Percentiles rank a stretch among this genome's conserved stretches.
Conservation (phyloP, 2,888 invertebrate species). For the Cataglyphis livida region DNA sequence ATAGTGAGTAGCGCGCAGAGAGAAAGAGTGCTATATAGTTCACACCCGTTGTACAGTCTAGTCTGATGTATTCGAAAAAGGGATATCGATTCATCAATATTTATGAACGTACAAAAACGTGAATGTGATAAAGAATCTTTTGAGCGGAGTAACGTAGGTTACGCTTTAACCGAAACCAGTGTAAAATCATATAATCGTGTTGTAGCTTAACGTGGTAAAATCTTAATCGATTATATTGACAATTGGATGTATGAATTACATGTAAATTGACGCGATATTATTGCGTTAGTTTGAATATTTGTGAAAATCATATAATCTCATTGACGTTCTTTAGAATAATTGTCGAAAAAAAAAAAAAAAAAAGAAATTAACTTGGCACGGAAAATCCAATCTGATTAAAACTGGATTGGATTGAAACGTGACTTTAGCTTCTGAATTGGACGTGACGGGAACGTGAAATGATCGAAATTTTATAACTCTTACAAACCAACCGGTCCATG, state of each 20-base stretch:
- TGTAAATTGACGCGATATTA: neutral
- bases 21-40: neutral
- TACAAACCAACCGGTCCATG: neutral
- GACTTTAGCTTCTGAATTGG: slow-evolving; percentile 20
- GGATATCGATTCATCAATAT: slow-evolving; percentile 49
- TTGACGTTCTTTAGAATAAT: neutral
- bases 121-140: slow-evolving; percentile 34
- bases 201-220: neutral
- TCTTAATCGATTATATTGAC: neutral
- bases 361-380: neutral
- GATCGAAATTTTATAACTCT: slow-evolving; percentile 36
- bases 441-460: slow-evolving; percentile 20
- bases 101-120: slow-evolving; percentile 39
- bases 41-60: slow-evolving; percentile 44
- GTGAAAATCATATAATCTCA: neutral
- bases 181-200: slow-evolving; percentile 6
- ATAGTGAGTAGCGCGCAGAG: slow-evolving; percentile 23
- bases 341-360: neutral
- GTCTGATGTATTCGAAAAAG: slow-evolving; percentile 27
- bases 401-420: slow-evolving; percentile 9
- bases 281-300: neutral
- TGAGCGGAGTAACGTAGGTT: slow-evolving; percentile 32
- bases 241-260: neutral
- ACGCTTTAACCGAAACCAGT: slow-evolving; percentile 28
- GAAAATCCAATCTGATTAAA: slow-evolving; percentile 11